Percentiles rank a stretch among this genome's conserved stretches.
phyloP scores from a whole-genome alignment of 2,888 invertebrate species.

The Spisula subtruncata region DNA sequence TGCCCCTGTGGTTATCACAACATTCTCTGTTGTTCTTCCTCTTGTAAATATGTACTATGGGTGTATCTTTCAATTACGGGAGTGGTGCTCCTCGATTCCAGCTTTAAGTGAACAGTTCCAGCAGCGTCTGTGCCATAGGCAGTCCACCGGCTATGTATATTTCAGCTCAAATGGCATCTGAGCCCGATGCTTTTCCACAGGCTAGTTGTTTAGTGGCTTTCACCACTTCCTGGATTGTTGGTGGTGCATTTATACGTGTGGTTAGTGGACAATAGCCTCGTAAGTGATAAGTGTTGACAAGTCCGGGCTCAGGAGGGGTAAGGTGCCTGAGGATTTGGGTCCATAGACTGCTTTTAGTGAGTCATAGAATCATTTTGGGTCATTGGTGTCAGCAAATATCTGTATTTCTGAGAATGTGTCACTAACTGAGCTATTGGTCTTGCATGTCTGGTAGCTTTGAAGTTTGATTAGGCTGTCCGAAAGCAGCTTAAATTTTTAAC shows the following conservation, averaged over 20 bases:
- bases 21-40: conserved; percentile 32
- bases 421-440: neutral
- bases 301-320: neutral
- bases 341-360: neutral
- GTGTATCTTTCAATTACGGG: conserved; percentile 67
- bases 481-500: neutral
- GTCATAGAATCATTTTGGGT: neutral
- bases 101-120: neutral
- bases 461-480: too few species aligned
- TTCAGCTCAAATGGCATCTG: conserved; percentile 60
- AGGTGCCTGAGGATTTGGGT: neutral
- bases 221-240: neutral
- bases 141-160: conserved; percentile 47
- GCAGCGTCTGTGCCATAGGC: neutral
- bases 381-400: neutral
- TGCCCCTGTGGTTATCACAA: conserved; percentile 40
- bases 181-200: conserved; percentile 39
- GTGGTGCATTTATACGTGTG: neutral
- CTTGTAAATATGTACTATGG: conserved; percentile 53
- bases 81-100: conserved; percentile 26
- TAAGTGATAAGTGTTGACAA: conserved; percentile 27
- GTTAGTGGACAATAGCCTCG: conserved; percentile 43
- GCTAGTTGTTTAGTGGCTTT: neutral
- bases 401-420: neutral
- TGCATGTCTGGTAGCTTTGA: neutral